Evolutionary conservation across 2,113 vertebrate species (phyloP), one percentile per base, ranked within the genome.

Genomic region (Mastomys coucha): DNA sequence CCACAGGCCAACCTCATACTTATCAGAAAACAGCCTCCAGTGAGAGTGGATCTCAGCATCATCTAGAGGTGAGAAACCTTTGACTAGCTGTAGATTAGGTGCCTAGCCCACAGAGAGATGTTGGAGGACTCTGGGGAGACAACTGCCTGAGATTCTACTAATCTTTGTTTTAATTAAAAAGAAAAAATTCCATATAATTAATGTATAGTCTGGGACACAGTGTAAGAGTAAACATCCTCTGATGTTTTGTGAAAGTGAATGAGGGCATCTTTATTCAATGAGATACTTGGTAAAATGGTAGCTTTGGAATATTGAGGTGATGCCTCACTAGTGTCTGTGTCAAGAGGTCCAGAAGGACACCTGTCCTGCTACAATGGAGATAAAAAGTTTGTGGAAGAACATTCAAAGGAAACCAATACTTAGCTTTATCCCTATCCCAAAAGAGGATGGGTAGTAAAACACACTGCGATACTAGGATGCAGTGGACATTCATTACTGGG

Each of bases 151-250:
- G 45, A 31, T 58, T 42, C 65, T 75, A 24, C 70, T 89, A 42
- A 33, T 63, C 39, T 95, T 78, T 53, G 1, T 67, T 95, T 60
- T 94, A 86, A 76, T 73, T 42, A 36, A 81, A 91, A 86, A 69
- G 49, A 72, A 92, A 94, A 20, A 8, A 19, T 36, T n/a, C 16
- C 1, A 91, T 65, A 39, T 36, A 56, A 49, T 88, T 31, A 94
- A 91, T 36, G 0, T 84, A 53, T 36, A n/a, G 31, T 88, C 65
- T 95, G 69, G 60, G 42, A 88, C 5, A 82, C 5, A 36, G 69
- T 10, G 33, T 77, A 3, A 76, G 69, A 42, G 58, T 82, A n/a
- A n/a, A 0, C 69, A 73, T 80, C 56, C 42, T 97, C 42, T 39
- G n/a, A 69, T 39, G 49, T 90, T 42, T 63, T 56, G 5, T 28